These are phyloP conservation scores for Lethrus apterus DNA, from an alignment of 1,140 invertebrate genomes.

Conservation along the genomic window DNA sequence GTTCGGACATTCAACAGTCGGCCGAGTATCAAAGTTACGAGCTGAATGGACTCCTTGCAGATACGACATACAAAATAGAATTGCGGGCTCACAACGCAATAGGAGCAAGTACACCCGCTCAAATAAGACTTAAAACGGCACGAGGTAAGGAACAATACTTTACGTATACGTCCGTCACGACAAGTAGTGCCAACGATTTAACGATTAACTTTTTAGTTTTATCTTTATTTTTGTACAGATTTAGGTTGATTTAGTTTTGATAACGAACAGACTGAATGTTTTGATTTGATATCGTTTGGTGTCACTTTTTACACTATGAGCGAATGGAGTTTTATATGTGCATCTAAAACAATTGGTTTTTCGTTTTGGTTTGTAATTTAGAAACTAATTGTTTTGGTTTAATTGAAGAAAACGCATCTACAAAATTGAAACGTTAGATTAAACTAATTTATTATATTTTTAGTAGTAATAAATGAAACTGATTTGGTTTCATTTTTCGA, in stretches of 20 bases:
- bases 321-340: too few relatives aligned
- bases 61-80: constrained; percentile 75
- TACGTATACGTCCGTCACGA: constrained; percentile 26
- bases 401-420: too few relatives aligned
- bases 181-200: constrained; percentile 12
- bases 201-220: constrained; percentile 16
- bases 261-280: too few relatives aligned
- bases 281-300: constrained; percentile 1
- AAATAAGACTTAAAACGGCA: constrained; percentile 72
- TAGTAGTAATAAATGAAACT: too few relatives aligned
- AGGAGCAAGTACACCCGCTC: constrained; percentile 66
- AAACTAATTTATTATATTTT: too few relatives aligned
- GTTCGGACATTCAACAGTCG: constrained; percentile 47
- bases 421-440: too few relatives aligned
- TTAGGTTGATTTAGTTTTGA: constrained; percentile 10
- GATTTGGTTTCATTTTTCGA: too few relatives aligned
- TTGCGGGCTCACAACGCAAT: constrained; percentile 77
- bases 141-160: constrained; percentile 58
- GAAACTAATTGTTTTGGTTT: too few relatives aligned
- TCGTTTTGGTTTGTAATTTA: too few relatives aligned
- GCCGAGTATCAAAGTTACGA: constrained; percentile 56
- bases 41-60: constrained; percentile 58
- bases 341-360: too few relatives aligned
- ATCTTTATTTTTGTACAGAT: constrained; percentile 14
- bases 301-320: too few relatives aligned